Evolutionary conservation across 2,888 invertebrate species (phyloP), one percentile per base, ranked within the genome.

Genomic region (Desoria tigrina): DNA sequence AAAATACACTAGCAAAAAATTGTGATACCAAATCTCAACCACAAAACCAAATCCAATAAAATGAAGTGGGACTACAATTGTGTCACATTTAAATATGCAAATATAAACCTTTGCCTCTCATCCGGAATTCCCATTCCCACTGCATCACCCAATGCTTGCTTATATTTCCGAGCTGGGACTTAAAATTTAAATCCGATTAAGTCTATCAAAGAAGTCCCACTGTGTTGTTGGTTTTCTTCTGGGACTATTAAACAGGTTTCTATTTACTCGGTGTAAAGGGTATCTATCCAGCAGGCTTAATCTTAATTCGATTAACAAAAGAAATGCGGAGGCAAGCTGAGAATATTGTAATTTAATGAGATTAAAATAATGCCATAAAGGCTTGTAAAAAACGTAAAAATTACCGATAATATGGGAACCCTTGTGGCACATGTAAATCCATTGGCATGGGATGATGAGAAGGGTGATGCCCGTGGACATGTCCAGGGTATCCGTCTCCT

Each of bases 391-490:
- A 18, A 6, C n/a, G 16, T 11, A 32, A 32, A 32, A 83, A 86
- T 84, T 79, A 92, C 92, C 92, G 88, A 84, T 93, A 93, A 82
- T 92, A 93, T 66, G 92, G 90, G 81, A 92, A 92, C 77, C 90
- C 57, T 81, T 92, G 93, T 58, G 92, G 90, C 81, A 93, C 92
- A 82, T 93, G 93, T 77, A 93, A 85, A 81, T 93, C 93, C 92
- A 93, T 92, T 60, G 92, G 92, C 87, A 90, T 87, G 63, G 83
- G 78, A 66, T 81, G 79, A 72, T 72, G 66, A 63, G 82, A 79
- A 63, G 81, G 79, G 72, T 73, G 69, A 64, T 74, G 74, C 58
- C 80, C 80, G 59, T 77, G 64, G 78, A 79, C 77, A 84, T 82
- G 23, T 82, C 82, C 76, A 85, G 86, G 79, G 61, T 76, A 76